These are phyloP conservation scores for Aphyosemion australe DNA, from an alignment of 2,113 vertebrate genomes.

Conservation along the genomic window DNA sequence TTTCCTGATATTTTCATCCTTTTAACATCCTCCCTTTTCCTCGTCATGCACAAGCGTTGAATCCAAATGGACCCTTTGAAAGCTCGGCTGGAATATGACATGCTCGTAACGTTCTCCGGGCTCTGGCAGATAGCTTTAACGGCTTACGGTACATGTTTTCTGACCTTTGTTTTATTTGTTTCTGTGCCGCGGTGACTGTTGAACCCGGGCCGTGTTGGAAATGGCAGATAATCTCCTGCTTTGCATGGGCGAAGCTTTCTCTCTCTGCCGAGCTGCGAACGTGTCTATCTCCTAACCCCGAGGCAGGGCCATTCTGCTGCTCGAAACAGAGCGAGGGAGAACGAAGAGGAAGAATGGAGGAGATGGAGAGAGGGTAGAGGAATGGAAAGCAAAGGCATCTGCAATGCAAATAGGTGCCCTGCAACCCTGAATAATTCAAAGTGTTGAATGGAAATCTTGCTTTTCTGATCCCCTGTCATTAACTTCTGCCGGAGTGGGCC, in stretches of 20 bases:
- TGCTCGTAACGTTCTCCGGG: conserved; percentile 44
- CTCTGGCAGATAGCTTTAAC: conserved; percentile 46
- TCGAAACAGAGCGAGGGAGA: conserved; percentile 22
- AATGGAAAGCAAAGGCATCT: conserved; percentile 67
- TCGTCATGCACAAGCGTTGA: neutral
- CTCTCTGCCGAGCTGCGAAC: conserved; percentile 26
- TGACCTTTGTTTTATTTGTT: conserved; percentile 78
- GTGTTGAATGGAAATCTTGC: conserved; percentile 78
- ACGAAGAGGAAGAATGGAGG: conserved; percentile 13
- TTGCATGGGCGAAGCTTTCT: conserved; percentile 65
- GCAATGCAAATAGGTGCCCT: conserved; percentile 78
- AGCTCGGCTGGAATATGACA: conserved; percentile 49
- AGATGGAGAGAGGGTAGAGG: conserved; percentile 35
- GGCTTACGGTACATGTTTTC: conserved; percentile 53
- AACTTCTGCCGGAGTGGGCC: conserved; percentile 74
- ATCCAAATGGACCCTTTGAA: conserved; percentile 36
- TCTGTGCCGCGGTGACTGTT: conserved; percentile 58
- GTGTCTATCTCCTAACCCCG: conserved; percentile 67
- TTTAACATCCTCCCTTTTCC: conserved; percentile 7
- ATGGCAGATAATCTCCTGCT: conserved; percentile 74
- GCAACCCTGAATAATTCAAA: conserved; percentile 81
- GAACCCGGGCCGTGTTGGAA: conserved; percentile 61
- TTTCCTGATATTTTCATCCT: neutral
- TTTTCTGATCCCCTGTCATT: conserved; percentile 78
- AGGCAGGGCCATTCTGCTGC: conserved; percentile 60